Conservation (phyloP, 2,113 vertebrate species). For the Pangasianodon hypophthalmus region DNA sequence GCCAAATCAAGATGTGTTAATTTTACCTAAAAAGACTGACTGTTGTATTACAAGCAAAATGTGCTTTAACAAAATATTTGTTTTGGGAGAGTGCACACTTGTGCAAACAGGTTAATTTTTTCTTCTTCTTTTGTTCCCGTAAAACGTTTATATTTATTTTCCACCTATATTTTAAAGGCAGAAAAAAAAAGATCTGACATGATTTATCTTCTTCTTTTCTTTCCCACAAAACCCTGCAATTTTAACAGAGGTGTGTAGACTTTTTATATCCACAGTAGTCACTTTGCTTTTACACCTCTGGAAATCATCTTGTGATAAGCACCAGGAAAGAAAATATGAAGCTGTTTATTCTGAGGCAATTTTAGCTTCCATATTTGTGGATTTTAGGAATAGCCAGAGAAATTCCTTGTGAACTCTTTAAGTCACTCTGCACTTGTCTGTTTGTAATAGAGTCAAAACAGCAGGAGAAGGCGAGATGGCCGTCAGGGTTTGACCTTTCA, state of each 20-base stretch:
- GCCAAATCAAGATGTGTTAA: too few species aligned
- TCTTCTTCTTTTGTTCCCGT: background rate
- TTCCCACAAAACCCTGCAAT: too few species aligned
- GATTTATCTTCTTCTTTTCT: too few species aligned
- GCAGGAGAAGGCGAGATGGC: constrained; percentile 41
- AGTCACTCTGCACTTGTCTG: constrained; percentile 53
- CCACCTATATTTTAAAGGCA: background rate
- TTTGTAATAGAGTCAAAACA: constrained; percentile 61
- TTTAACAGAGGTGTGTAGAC: too few species aligned
- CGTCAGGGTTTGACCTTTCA: background rate
- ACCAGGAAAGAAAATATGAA: constrained; percentile 54
- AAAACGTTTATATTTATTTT: background rate
- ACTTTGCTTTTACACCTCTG: constrained; percentile 47
- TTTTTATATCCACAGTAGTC: background rate
- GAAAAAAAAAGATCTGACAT: background rate
- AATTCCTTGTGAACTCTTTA: constrained; percentile 59
- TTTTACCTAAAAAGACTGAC: background rate
- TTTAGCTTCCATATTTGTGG: background rate
- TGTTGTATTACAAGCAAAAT: background rate
- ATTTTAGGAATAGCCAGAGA: constrained; percentile 41
- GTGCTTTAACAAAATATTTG: background rate
- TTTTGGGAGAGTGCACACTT: background rate
- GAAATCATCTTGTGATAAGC: constrained; percentile 48
- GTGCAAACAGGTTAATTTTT: too few species aligned
- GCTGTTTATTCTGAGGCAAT: constrained; percentile 61